Evolutionary conservation across 2,113 vertebrate species (phyloP).

Genomic region (Illadopsis cleaveri): DNA sequence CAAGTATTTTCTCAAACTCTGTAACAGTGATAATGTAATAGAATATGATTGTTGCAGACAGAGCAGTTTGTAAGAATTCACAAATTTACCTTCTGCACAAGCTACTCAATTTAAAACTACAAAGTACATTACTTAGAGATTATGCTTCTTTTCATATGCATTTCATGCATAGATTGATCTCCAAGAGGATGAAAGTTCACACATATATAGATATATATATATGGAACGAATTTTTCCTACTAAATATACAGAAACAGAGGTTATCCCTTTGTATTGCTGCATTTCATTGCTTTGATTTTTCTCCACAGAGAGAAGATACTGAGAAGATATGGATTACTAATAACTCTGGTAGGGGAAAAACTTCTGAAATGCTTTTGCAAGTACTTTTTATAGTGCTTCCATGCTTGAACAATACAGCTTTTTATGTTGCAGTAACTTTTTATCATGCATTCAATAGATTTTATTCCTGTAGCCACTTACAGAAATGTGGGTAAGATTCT

Average conservation of each 20-base stretch:
- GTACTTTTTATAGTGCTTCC: not conserved
- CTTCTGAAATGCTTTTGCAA: constrained; percentile 12
- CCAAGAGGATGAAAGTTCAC: not conserved
- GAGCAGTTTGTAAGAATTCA: not conserved
- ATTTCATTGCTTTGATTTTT: not conserved
- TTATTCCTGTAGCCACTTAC: constrained; percentile 2
- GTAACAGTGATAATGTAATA: not conserved
- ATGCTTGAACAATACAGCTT: not conserved
- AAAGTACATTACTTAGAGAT: not conserved
- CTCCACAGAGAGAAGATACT: not conserved
- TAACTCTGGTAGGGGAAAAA: not conserved
- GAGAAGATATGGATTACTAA: not conserved
- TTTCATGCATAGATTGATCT: not conserved
- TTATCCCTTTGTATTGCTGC: not conserved
- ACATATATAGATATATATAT: not conserved
- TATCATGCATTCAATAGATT: constrained; percentile 18
- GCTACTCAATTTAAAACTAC: not conserved
- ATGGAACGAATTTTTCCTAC: not conserved
- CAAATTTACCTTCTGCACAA: not conserved
- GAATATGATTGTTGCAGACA: not conserved
- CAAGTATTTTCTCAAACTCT: not conserved
- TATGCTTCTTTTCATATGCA: not conserved
- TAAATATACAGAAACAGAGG: not conserved
- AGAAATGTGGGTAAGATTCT: constrained; percentile 11
- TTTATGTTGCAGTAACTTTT: constrained; percentile 25